Evolutionary conservation across 2,888 invertebrate species (phyloP).

Genomic region (Tetropium fuscum): DNA sequence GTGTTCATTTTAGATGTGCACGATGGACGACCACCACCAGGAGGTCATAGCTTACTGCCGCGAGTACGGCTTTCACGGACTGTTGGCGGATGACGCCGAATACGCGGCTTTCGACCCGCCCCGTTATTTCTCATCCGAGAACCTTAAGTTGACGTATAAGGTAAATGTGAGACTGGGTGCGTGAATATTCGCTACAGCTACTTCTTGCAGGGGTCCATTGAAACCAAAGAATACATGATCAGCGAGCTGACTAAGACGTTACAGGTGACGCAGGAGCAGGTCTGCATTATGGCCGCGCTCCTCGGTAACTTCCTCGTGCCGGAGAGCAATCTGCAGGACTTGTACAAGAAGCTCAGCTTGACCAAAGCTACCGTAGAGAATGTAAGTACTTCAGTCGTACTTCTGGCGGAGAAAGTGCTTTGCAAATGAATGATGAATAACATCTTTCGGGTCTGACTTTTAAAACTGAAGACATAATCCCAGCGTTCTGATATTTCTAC

Average conservation of each 20-base stretch:
- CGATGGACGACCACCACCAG: conserved; percentile 92
- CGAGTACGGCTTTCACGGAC: conserved; percentile 86
- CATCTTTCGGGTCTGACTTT: conserved; percentile 51
- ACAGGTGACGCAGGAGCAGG: conserved; percentile 83
- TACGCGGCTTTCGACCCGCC: conserved; percentile 92
- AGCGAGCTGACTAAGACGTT: conserved; percentile 83
- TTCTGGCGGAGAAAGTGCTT: background rate
- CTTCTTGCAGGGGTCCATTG: conserved; percentile 78
- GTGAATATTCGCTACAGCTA: background rate
- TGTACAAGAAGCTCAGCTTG: conserved; percentile 74
- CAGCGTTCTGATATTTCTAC: conserved; percentile 28
- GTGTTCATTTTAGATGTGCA: conserved; percentile 74
- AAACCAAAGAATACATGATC: conserved; percentile 91
- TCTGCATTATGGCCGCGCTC: conserved; percentile 86
- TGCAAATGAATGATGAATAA: conserved; percentile 33
- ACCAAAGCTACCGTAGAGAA: conserved; percentile 68
- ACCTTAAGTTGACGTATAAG: conserved; percentile 90
- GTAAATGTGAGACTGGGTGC: conserved; percentile 61
- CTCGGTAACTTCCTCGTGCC: conserved; percentile 87
- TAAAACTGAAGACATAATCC: conserved; percentile 33
- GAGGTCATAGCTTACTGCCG: conserved; percentile 91
- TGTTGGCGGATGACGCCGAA: conserved; percentile 90
- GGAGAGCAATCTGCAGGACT: conserved; percentile 81
- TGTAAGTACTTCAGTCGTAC: too few relatives aligned
- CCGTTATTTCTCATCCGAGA: conserved; percentile 89